Evolutionary conservation across 2,797 vertebrate species (phyloP), one percentile per base, ranked within the genome.

Genomic region (Tragelaphus oryx): DNA sequence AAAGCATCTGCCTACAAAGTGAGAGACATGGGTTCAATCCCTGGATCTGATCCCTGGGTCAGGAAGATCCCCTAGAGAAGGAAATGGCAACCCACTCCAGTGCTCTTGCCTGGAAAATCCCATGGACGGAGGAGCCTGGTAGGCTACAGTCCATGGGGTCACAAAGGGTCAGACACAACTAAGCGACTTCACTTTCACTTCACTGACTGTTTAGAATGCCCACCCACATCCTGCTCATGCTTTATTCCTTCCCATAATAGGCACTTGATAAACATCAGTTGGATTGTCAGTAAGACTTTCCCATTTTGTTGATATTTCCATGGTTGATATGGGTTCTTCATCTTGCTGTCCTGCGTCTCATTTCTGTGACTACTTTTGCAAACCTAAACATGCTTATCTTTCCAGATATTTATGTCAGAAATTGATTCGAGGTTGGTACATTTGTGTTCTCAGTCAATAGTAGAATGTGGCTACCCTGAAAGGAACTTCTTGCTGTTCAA

Each of bases 381-480:
- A 83, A 91, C 57, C 68, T 85, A 62, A 75, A 24, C 6, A 26
- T 84, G n/a, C 44, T 87, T 86, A n/a, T 78, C 30, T 89, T 80
- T 96, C 76, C 46, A 93, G 83, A 62, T 88, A 75, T 57, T 94
- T 93, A 82, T 57, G 92, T 95, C 46, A 83, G 55, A 90, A 62
- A 55, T 22, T 76, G n/a, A 59, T 62, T 84, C 48, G 48, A 93
- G 50, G 59, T 62, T 44, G 44, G 2, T 37, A 22, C 46, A 50
- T 85, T 44, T 30, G 59, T 20, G 24, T 62, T 90, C 71, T 88
- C 55, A 83, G 30, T 88, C 54, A 79, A 22, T 20, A 68, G 59
- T 20, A 54, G 28, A n/a, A 89, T 62, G 48, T 62, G 33, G 62
- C 24, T 65, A 30, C 20, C 76, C 16, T 74, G 81, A 74, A 86